Percentiles rank a stretch among this genome's conserved stretches.
phyloP scores from a whole-genome alignment of 2,888 invertebrate genomes.

The Eupithecia vulgata region DNA sequence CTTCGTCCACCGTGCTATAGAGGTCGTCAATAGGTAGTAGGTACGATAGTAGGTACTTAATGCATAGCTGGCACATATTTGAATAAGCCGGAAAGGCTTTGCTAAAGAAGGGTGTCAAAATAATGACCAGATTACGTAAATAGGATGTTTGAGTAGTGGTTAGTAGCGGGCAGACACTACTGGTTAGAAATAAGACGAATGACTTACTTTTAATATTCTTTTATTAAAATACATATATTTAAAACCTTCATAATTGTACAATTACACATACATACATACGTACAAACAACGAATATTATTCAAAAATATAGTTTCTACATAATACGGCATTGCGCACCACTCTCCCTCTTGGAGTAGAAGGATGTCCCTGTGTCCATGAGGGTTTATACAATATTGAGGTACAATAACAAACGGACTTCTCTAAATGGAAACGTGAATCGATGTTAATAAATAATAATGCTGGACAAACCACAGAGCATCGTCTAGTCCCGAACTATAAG shows the following conservation, averaged over 20 bases:
- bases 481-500: too few species aligned
- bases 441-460: not conserved
- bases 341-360: not conserved
- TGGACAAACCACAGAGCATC: not conserved
- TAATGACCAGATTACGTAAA: too few species aligned
- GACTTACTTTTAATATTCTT: not conserved
- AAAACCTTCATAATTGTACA: constrained; percentile 5
- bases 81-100: too few species aligned
- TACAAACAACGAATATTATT: not conserved
- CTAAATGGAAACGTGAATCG: not conserved
- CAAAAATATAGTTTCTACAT: not conserved
- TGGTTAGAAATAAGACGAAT: not conserved
- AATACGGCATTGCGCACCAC: not conserved
- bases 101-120: too few species aligned
- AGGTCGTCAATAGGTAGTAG: too few species aligned
- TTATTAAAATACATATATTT: constrained; percentile 8
- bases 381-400: not conserved
- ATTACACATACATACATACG: not conserved
- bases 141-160: too few species aligned
- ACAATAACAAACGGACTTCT: not conserved
- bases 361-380: not conserved
- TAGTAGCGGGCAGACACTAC: not conserved
- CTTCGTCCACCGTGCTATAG: too few species aligned
- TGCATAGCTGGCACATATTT: too few species aligned
- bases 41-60: too few species aligned